Base-by-base conservation (phyloP, 2,797 vertebrate genomes). In the Brachyrhaphis roseni region DNA sequence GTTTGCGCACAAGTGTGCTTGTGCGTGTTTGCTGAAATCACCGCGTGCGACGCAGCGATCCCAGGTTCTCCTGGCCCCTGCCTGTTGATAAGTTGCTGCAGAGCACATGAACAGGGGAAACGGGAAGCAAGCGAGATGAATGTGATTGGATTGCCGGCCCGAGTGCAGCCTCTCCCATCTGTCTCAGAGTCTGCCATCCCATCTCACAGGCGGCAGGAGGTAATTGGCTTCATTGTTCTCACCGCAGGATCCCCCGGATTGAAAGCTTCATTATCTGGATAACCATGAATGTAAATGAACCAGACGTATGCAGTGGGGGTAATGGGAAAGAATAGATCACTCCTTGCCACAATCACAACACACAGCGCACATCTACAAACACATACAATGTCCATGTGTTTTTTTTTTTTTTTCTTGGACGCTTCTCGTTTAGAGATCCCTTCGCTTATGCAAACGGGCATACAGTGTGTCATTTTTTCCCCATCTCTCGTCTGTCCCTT, bases 201-300 rank as follows among this genome's bases (percentile, higher is more conserved):
- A 95, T 96, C 95, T 95, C 95, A 90, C 94, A 93, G 95, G 95
- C 95, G 93, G 95, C 94, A 89, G 95, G 96, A 96, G 96, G 96
- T 96, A 96, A 96, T 96, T 96, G 96, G 96, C 95, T 96, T 96
- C 96, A 96, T 96, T 96, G 96, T 96, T 96, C 95, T 96, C 96
- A 92, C 96, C 88, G 92, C 95, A 95, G 96, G 96, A 96, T 96
- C 94, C 91, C 92, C 94, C 90, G 93, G 95, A 96, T 96, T 96
- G 96, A 96, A 95, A 96, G 95, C 95, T 96, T 96, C 95, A 96
- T 96, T 96, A 96, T 96, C 96, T 95, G 96, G 95, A 96, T 96
- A 96, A 96, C 95, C 95, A 96, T 96, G 96, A 96, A 96, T 96
- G 96, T 96, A 96, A 96, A 96, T 96, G 95, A 96, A 95, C 88